These are phyloP conservation scores for Lysandra coridon DNA, from an alignment of 2,888 invertebrate genomes.

Conservation along the genomic window DNA sequence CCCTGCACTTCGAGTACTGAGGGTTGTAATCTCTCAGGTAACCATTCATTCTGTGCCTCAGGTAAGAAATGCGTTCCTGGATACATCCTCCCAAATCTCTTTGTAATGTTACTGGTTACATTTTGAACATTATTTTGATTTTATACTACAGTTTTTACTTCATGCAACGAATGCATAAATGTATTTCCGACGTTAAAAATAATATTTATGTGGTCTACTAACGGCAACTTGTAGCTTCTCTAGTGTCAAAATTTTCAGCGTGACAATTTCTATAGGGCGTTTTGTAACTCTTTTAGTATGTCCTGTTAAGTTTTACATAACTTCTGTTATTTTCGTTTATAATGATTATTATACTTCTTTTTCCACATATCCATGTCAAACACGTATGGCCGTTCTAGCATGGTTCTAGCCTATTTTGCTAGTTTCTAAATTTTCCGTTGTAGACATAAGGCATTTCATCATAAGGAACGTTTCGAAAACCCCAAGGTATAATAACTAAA, in stretches of 20 bases:
- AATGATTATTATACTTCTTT: too few species aligned
- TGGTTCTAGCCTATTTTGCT: neutral
- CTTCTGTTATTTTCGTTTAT: too few species aligned
- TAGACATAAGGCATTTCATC: neutral
- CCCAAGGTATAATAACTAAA: neutral
- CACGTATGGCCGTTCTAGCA: neutral
- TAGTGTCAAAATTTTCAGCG: too few species aligned
- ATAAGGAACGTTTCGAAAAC: neutral
- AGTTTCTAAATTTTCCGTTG: too few species aligned
- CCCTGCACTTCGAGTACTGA: neutral
- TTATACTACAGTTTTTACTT: neutral
- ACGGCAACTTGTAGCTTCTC: too few species aligned
- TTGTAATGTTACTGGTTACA: neutral
- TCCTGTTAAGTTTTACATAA: too few species aligned
- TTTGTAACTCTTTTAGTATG: too few species aligned
- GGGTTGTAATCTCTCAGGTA: slow-evolving; percentile 27
- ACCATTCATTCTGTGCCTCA: slow-evolving; percentile 13
- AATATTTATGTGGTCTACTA: too few species aligned
- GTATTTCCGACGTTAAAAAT: too few species aligned
- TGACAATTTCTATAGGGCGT: too few species aligned
- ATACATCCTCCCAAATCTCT: neutral
- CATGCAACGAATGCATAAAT: too few species aligned
- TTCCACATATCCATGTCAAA: neutral
- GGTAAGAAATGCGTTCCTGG: slow-evolving; percentile 19
- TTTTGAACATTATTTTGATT: slow-evolving; percentile 2